phyloP scores from a whole-genome alignment of 2,797 vertebrate species.

The Helostoma temminkii region DNA sequence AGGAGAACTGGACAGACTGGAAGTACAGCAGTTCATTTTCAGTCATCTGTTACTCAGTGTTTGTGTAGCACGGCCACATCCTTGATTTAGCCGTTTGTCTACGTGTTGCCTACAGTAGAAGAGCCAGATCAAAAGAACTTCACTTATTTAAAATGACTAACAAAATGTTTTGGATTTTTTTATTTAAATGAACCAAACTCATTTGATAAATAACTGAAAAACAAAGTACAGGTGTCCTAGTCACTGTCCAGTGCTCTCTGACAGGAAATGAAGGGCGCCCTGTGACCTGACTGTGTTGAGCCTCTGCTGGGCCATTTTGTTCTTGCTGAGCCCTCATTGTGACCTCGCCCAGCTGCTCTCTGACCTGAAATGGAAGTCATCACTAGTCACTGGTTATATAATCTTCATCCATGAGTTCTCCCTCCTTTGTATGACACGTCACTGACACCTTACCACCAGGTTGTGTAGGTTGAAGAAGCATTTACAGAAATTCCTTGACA shows the following conservation, averaged over 20 bases:
- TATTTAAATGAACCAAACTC: neutral
- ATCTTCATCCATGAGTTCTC: constrained; percentile 21
- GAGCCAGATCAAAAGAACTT: neutral
- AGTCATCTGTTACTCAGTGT: constrained; percentile 17
- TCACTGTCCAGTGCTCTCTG: constrained; percentile 72
- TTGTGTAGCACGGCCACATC: constrained; percentile 12
- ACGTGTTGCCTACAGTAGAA: neutral
- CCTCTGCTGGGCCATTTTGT: constrained; percentile 81
- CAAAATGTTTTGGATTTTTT: neutral
- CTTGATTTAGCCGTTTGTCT: neutral
- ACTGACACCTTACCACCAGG: constrained; percentile 18
- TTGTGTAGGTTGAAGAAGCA: neutral
- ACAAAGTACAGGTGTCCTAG: neutral
- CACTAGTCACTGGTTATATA: constrained; percentile 67
- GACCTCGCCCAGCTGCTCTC: constrained; percentile 89
- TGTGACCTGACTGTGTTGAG: constrained; percentile 77
- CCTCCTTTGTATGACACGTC: constrained; percentile 5
- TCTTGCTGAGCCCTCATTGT: constrained; percentile 83
- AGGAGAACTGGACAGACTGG: constrained; percentile 75
- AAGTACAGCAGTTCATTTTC: constrained; percentile 35
- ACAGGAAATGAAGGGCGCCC: constrained; percentile 69
- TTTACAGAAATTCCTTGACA: constrained; percentile 28
- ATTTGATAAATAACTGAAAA: neutral
- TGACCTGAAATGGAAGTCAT: constrained; percentile 88
- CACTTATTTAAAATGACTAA: neutral